These are phyloP conservation scores for Chrysina gloriosa DNA, from an alignment of 2,888 invertebrate genomes.

Conservation along the genomic window DNA sequence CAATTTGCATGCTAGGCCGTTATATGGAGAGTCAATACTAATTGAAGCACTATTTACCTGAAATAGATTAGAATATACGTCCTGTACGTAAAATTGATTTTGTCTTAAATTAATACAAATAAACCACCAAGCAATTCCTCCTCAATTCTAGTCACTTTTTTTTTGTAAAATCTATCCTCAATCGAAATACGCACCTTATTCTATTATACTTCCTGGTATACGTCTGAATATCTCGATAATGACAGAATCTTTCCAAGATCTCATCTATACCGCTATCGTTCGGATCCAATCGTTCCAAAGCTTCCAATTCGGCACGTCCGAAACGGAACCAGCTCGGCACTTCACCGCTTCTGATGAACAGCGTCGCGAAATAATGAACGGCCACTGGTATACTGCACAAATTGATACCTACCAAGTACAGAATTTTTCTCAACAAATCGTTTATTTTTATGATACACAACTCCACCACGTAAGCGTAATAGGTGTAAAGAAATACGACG, in stretches of 20 bases:
- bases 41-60: no score
- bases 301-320: constrained; percentile 12
- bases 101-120: no score
- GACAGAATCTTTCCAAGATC: constrained; percentile 33
- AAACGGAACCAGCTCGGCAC: constrained; percentile 35
- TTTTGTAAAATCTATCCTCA: no score
- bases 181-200: constrained; percentile 28
- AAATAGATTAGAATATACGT: no score
- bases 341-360: constrained; percentile 22
- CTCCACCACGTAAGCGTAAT: constrained; percentile 42
- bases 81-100: no score
- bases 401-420: constrained; percentile 36
- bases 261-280: constrained; percentile 1
- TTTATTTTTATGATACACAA: constrained; percentile 36
- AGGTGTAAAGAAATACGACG: constrained; percentile 23
- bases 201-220: constrained; percentile 36
- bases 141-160: no score
- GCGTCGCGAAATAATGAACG: constrained; percentile 33
- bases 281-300: constrained; percentile 2
- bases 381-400: constrained; percentile 17
- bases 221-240: constrained; percentile 28
- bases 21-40: no score
- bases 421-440: constrained; percentile 13
- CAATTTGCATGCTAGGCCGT: no score
- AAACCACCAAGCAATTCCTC: no score